Percentiles rank a stretch among this genome's conserved stretches.
These are phyloP conservation scores for Tapera naevia DNA, from an alignment of 2,797 vertebrate species.

Conservation along the genomic window DNA sequence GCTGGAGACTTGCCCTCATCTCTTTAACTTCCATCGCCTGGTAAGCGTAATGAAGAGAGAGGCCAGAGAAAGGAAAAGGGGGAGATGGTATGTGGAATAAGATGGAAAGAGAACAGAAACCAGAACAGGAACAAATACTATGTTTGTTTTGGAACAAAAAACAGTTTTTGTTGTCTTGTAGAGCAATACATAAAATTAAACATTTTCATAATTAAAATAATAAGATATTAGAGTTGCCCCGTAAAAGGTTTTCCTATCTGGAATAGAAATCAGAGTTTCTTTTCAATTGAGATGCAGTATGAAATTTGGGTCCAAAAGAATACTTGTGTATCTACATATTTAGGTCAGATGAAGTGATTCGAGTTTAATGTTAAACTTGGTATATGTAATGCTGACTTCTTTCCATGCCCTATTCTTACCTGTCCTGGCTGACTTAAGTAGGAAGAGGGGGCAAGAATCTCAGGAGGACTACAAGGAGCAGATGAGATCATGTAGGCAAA, in stretches of 20 bases:
- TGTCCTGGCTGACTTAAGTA: rapidly evolving
- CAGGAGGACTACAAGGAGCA: too few relatives aligned
- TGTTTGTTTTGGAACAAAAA: background rate
- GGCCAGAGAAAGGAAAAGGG: background rate
- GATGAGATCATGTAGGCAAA: too few relatives aligned
- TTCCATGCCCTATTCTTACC: background rate
- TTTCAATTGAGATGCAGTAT: background rate
- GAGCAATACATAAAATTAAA: background rate
- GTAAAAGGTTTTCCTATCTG: background rate
- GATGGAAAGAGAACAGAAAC: background rate
- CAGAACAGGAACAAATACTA: background rate
- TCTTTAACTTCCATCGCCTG: background rate
- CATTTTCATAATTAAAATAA: background rate
- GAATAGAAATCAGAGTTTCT: background rate
- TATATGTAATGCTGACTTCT: background rate
- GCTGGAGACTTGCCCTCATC: background rate
- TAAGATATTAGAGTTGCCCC: background rate
- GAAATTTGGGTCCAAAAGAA: background rate
- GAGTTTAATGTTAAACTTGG: background rate
- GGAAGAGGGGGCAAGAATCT: too few relatives aligned
- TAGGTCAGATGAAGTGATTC: background rate
- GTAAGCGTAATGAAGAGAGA: background rate
- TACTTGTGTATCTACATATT: background rate
- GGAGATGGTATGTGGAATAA: background rate
- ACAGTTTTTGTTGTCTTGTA: background rate